phyloP scores from a whole-genome alignment of 1,140 invertebrate genomes.

The Drosophila lowei region DNA sequence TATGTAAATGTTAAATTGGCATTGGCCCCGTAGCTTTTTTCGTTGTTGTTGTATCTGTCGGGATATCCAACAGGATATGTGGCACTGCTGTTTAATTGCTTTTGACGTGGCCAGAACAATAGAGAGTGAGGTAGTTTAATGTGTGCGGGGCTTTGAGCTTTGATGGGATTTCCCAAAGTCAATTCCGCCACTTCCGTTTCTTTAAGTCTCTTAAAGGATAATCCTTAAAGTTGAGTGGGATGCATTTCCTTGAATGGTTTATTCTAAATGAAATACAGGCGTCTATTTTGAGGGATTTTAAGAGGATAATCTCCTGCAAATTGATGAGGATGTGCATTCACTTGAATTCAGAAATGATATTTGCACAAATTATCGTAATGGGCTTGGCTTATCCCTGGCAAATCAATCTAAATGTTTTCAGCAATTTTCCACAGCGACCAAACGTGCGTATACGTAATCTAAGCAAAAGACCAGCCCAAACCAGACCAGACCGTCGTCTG shows the following conservation, averaged over 20 bases:
- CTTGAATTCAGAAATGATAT: constrained; percentile 18
- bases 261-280: not conserved
- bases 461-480: constrained; percentile 5
- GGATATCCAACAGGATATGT: not conserved
- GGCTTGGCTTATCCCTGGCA: constrained; percentile 10
- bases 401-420: constrained; percentile 53
- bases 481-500: too few relatives aligned
- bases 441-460: constrained; percentile 69
- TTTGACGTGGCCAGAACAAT: constrained; percentile 7
- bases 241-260: too few relatives aligned
- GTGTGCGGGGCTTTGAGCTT: not conserved
- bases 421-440: constrained; percentile 40
- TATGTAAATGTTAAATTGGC: constrained; percentile 55
- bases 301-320: too few relatives aligned
- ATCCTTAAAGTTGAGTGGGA: constrained; percentile 16
- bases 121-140: not conserved
- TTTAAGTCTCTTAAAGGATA: constrained; percentile 20
- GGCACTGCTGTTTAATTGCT: constrained; percentile 21
- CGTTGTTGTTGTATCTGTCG: not conserved
- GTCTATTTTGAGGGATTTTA: too few relatives aligned
- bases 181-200: too few relatives aligned
- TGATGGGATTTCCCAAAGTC: not conserved
- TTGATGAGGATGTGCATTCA: constrained; percentile 8
- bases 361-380: constrained; percentile 47
- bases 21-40: constrained; percentile 20